Percentiles rank a stretch among this genome's conserved stretches.
Evolutionary conservation across 2,797 vertebrate species (phyloP).

Genomic region (Bovichtus variegatus): DNA sequence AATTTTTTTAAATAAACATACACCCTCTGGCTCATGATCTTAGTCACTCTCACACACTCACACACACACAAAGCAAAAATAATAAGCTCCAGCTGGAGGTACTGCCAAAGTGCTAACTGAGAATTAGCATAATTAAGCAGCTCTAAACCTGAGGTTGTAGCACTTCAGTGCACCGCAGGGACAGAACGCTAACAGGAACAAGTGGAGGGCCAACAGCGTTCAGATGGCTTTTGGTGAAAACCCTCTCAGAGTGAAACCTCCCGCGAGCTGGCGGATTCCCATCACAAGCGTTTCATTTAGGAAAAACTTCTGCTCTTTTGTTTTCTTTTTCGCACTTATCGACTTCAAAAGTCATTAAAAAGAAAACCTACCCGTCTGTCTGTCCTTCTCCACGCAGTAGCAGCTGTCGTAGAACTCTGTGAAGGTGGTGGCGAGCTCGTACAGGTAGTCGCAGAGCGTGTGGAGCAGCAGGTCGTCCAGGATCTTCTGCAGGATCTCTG

Average conservation of each 20-base stretch:
- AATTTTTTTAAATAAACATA: not conserved
- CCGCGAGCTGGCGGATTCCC: not conserved
- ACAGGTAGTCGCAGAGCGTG: constrained; percentile 95
- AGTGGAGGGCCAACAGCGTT: not conserved
- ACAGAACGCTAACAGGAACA: constrained; percentile 16
- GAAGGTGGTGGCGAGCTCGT: constrained; percentile 97
- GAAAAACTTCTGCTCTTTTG: not conserved
- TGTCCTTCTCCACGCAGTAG: constrained; percentile 98
- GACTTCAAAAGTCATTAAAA: not conserved
- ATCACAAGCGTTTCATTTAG: not conserved
- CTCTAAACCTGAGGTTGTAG: constrained; percentile 36
- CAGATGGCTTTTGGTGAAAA: not conserved
- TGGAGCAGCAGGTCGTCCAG: constrained; percentile 95
- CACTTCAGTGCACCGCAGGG: constrained; percentile 22
- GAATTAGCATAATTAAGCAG: constrained; percentile 58
- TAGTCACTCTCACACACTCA: too few species aligned
- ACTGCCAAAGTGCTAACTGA: constrained; percentile 21
- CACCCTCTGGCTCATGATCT: too few species aligned
- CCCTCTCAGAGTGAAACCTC: not conserved
- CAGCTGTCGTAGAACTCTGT: constrained; percentile 99
- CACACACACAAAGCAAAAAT: constrained; percentile 8
- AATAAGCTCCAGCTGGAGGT: constrained; percentile 24
- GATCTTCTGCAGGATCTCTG: constrained; percentile 95
- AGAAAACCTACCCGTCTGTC: constrained; percentile 88
- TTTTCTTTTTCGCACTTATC: not conserved